Evolutionary conservation across 1,140 invertebrate species (phyloP), one percentile per base, ranked within the genome.

Genomic region (Drosophila chauvacae): DNA sequence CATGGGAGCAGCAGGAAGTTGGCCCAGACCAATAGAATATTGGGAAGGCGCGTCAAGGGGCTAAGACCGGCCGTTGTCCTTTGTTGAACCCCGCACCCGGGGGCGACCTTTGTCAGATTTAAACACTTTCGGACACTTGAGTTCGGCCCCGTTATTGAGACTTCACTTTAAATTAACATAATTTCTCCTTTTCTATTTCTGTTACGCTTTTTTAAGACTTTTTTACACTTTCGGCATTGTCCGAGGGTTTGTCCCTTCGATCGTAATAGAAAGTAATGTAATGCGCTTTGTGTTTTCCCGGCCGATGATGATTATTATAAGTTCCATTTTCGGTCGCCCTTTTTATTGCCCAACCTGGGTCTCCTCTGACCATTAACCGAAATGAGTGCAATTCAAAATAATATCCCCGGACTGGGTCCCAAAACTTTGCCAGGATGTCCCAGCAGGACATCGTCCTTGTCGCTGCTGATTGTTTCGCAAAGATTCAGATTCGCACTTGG

Each of bases 81-180:
- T 72, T 72, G 66, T 50, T 59, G 44, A 59, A 23, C 42, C 44
- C 28, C 3, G 6, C 11, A 14, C 33, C 23, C 47, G 23, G 14
- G n/a, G n/a, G 28, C 33, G 61, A 66, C 77, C 75, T 84, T 88
- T 88, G 75, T 87, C 76, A 60, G 72, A 51, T 68, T 88, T 83
- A 87, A 87, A 80, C 84, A 69, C 65, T 81, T 84, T 77, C 69
- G 65, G 63, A 84, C 80, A 63, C 66, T 80, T 70, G 71, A 50
- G 44, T 42, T 57, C 23, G 58, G 20, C 53, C 55, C 50, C 63
- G 61, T 57, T 73, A 57, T 62, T 57, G 69, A 37, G 55, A 74
- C 81, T 78, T 90, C 77, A 78, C 70, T 90, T 90, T 81, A 90
- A 90, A 90, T 90, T 90, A 90, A 90, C 85, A 90, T 90, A 90